phyloP scores from a whole-genome alignment of 1,140 invertebrate genomes.

The Euura saliciscinereae region DNA sequence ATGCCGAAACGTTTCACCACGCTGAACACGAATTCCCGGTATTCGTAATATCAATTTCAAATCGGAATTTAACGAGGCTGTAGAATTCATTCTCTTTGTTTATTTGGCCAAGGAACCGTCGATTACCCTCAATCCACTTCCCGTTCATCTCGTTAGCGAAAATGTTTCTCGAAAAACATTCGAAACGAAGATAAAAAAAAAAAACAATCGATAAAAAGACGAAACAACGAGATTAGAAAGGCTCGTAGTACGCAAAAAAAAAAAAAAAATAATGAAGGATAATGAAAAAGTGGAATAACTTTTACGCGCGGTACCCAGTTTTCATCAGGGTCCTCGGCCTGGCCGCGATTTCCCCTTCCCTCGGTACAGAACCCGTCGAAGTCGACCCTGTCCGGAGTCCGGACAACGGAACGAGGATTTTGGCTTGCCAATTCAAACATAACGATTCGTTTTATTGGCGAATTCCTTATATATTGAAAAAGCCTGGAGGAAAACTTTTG shows the following conservation, averaged over 20 bases:
- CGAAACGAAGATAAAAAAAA: neutral
- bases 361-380: neutral
- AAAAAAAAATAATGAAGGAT: neutral
- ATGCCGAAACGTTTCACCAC: no score
- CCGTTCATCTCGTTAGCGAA: no score
- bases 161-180: no score
- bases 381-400: neutral
- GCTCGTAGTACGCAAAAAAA: neutral
- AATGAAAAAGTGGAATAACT: neutral
- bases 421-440: neutral
- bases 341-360: no score
- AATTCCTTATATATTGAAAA: slow-evolving; percentile 6
- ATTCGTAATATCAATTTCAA: no score
- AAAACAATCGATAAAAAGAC: neutral
- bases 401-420: neutral
- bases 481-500: neutral
- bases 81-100: no score
- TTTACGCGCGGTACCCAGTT: neutral
- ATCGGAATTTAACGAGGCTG: no score
- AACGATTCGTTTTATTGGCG: slow-evolving; percentile 4
- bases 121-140: no score
- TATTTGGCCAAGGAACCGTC: no score
- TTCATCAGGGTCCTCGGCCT: neutral
- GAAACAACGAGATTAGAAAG: neutral
- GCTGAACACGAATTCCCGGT: no score